Percentiles rank a stretch among this genome's conserved stretches.
These are phyloP conservation scores for Meteorus colon DNA, from an alignment of 2,888 invertebrate genomes.

Conservation along the genomic window DNA sequence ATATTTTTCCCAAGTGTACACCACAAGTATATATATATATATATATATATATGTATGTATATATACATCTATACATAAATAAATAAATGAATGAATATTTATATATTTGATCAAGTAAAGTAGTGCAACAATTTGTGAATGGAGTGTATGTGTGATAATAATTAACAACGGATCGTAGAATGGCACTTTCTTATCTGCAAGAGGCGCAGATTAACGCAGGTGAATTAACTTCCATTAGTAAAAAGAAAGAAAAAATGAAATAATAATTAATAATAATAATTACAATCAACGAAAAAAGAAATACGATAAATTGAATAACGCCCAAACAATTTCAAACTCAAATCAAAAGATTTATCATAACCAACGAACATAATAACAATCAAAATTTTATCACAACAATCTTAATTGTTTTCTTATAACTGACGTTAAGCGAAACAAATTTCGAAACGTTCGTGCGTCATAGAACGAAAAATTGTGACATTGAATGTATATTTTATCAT, in stretches of 20 bases:
- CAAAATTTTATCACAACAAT: too few relatives aligned
- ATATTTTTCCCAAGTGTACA: too few relatives aligned
- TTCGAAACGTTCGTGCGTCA: neutral
- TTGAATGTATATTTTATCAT: neutral
- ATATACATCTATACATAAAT: too few relatives aligned
- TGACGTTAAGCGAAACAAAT: neutral
- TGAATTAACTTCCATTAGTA: constrained; percentile 50
- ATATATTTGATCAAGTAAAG: too few relatives aligned
- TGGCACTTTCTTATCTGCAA: constrained; percentile 69
- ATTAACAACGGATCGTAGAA: constrained; percentile 63
- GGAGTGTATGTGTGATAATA: constrained; percentile 66
- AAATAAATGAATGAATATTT: constrained; percentile 1
- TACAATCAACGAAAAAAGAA: neutral
- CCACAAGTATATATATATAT: constrained; percentile 40
- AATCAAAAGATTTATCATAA: neutral
- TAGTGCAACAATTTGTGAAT: constrained; percentile 56
- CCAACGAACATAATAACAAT: too few relatives aligned
- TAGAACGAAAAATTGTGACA: neutral
- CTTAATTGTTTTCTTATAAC: constrained; percentile 1
- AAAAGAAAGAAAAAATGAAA: neutral
- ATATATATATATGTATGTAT: neutral
- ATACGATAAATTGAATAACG: neutral
- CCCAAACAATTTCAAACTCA: neutral
- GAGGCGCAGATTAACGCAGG: constrained; percentile 68
- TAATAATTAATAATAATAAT: neutral